Base-by-base conservation (phyloP, 2,113 vertebrate genomes). In the zebrafish (Danio rerio) region DNA sequence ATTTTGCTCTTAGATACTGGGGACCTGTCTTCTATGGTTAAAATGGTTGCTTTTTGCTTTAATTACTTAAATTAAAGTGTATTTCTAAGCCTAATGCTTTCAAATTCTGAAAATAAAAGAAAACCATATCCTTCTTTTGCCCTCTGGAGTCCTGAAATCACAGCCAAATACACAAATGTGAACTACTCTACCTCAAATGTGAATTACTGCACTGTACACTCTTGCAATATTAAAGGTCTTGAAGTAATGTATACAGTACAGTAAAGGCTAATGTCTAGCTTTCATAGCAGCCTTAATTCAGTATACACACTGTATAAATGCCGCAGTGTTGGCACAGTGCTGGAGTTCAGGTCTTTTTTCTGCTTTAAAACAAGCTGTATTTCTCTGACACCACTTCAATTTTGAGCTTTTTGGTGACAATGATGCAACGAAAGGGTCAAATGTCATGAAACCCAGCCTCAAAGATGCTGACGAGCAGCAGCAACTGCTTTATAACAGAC, bases 401-500 rank as follows among this genome's bases (percentile, higher is more conserved):
- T 68, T 45, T 16, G 52, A 71, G 78, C 68, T 70, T 20, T 13
- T 55, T 15, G 31, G 43, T 76, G 55, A 76, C 7, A 59, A 59
- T 43, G 15, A 63, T 62, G 18, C 69, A 72, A 53, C 8, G 49
- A 52, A 42, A 15, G 21, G 15, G 56, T 74, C 47, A 74, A 13
- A 81, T 69, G 40, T 42, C 80, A 65, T 4, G 9, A 13, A 81
- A 9, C 10, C 42, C 58, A 21, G 53, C 13, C 47, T 53, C 62
- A 80, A 40, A 68, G 65, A 56, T 31, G 63, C 78, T 59, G 65
- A 80, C 21, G 1, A 65, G 31, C n/a, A 55, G 70, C 70, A 74
- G 52, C 49, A 73, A 63, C 12, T 7, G 70, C 16, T 84, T 50
- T 59, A 50, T 47, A 74, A 40, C 1, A 6, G n/a, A 13, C 61